Percentiles rank a stretch among this genome's conserved stretches.
phyloP scores from a whole-genome alignment of 2,797 vertebrate species.

The Varecia variegata region DNA sequence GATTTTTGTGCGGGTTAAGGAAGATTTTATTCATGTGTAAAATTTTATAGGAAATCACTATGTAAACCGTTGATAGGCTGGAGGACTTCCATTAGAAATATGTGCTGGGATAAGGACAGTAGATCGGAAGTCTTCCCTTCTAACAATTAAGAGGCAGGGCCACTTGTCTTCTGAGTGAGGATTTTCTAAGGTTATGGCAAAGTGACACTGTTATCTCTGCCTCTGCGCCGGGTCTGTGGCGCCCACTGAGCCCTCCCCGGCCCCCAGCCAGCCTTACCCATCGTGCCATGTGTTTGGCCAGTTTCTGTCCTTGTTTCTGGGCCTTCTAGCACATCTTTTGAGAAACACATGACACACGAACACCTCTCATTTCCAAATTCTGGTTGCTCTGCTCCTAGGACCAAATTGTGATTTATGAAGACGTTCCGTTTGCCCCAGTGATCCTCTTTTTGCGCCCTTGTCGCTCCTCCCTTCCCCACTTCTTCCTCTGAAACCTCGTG shows the following conservation, averaged over 20 bases:
- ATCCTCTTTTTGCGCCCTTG: neutral
- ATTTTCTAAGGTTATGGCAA: neutral
- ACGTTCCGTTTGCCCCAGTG: neutral
- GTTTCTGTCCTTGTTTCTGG: neutral
- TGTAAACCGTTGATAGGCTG: neutral
- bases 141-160: neutral
- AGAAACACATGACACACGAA: slow-evolving; percentile 30
- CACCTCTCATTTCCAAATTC: neutral
- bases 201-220: neutral
- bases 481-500: neutral
- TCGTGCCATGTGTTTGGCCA: neutral
- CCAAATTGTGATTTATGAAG: slow-evolving; percentile 1
- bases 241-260: neutral
- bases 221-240: neutral
- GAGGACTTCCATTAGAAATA: neutral
- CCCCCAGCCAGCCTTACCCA: neutral
- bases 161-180: neutral
- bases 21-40: neutral
- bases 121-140: neutral
- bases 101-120: neutral
- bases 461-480: neutral
- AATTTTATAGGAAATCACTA: neutral
- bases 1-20: neutral
- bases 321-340: neutral
- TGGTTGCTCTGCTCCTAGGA: neutral